A percentile compares a stretch with the other conserved stretches of the same genome.
Conservation (phyloP, 2,113 vertebrate genomes). For the Pomatorhinus ruficollis region DNA sequence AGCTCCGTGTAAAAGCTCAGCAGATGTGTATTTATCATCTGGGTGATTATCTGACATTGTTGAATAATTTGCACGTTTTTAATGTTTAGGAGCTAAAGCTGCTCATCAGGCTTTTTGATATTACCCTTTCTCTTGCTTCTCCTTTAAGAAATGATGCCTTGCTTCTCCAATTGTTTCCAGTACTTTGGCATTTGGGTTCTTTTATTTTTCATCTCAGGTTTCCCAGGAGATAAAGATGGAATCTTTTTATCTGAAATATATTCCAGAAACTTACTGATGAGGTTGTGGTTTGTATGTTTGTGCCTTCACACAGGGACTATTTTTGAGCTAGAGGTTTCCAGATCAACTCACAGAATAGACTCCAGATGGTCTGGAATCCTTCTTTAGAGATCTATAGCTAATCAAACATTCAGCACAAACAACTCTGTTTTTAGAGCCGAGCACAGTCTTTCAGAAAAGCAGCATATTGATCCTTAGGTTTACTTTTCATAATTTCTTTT, state of each 20-base stretch:
- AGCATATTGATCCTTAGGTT: slow-evolving; percentile 58
- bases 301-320: not conserved
- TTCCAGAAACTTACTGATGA: not conserved
- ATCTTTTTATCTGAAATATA: not conserved
- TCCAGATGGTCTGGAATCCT: slow-evolving; percentile 70
- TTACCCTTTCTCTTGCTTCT: not conserved
- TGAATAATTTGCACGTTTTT: not conserved
- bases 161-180: not conserved
- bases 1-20: not conserved
- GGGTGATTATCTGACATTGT: not conserved
- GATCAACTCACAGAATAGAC: slow-evolving; percentile 49
- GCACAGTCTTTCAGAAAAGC: slow-evolving; percentile 42
- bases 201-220: not conserved
- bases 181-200: not conserved
- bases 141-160: not conserved
- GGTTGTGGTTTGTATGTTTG: not conserved
- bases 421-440: slow-evolving; percentile 30
- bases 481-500: not conserved
- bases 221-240: not conserved
- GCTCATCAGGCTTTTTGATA: not conserved
- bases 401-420: slow-evolving; percentile 70
- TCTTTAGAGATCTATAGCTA: slow-evolving; percentile 64
- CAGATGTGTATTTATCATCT: not conserved
- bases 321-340: slow-evolving; percentile 43
- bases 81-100: not conserved